phyloP scores from a whole-genome alignment of 2,888 invertebrate genomes.

The Tinea pellionella region DNA sequence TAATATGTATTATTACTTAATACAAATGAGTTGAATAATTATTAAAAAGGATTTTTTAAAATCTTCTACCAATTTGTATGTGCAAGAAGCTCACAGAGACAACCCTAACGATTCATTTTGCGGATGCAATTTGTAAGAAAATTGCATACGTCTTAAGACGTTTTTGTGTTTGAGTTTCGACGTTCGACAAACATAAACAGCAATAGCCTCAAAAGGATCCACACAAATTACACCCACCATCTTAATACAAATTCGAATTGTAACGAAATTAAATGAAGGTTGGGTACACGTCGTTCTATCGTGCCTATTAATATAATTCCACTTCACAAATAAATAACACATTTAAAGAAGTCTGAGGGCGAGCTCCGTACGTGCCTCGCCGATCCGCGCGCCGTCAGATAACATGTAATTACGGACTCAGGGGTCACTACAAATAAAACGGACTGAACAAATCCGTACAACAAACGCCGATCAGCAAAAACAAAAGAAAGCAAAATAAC shows the following conservation, averaged over 20 bases:
- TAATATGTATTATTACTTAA: not conserved
- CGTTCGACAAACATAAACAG: slow-evolving; percentile 22
- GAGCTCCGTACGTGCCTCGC: slow-evolving; percentile 45
- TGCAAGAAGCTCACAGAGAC: not conserved
- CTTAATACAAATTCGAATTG: slow-evolving; percentile 41
- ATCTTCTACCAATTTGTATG: not conserved
- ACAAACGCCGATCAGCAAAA: slow-evolving; percentile 47
- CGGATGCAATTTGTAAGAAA: slow-evolving; percentile 38
- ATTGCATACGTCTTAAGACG: slow-evolving; percentile 29
- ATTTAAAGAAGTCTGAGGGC: slow-evolving; percentile 52
- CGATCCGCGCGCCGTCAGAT: slow-evolving; percentile 29
- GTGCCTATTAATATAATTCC: slow-evolving; percentile 61
- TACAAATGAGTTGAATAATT: not conserved
- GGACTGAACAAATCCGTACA: slow-evolving; percentile 32
- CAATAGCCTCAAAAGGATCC: not conserved
- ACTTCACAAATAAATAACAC: slow-evolving; percentile 65
- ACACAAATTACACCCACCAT: slow-evolving; percentile 51
- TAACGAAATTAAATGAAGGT: slow-evolving; percentile 66
- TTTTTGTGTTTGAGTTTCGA: slow-evolving; percentile 32
- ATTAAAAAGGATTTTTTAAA: not conserved
- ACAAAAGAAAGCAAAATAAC: slow-evolving; percentile 63
- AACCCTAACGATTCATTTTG: slow-evolving; percentile 13
- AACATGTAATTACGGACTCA: slow-evolving; percentile 58
- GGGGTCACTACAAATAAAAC: slow-evolving; percentile 65
- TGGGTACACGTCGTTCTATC: slow-evolving; percentile 46